phyloP scores from a whole-genome alignment of 2,797 vertebrate species.

The Echiichthys vipera region DNA sequence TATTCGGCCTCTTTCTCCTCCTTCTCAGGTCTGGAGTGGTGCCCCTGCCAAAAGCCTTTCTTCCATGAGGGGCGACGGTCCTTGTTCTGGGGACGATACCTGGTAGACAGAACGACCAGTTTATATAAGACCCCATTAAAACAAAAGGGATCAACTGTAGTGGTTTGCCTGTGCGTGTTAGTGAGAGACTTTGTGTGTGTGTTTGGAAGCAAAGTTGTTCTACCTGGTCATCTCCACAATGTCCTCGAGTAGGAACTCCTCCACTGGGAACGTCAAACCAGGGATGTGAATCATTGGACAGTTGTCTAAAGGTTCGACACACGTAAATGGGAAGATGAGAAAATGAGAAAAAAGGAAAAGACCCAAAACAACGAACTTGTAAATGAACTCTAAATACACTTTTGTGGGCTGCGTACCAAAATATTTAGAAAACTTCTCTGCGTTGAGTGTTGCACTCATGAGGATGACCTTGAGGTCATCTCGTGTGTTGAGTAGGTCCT shows the following conservation, averaged over 20 bases:
- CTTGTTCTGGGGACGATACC: constrained; percentile 87
- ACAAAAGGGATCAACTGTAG: not conserved
- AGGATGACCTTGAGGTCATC: constrained; percentile 92
- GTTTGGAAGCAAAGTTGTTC: constrained; percentile 3
- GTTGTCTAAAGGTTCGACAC: constrained; percentile 78
- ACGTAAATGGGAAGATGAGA: not conserved
- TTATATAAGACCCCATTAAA: not conserved
- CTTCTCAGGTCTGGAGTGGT: constrained; percentile 87
- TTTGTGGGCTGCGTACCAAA: constrained; percentile 84
- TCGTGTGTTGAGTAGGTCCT: constrained; percentile 88
- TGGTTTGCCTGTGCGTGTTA: not conserved
- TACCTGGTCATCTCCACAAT: constrained; percentile 93
- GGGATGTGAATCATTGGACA: constrained; percentile 98
- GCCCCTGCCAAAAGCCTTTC: constrained; percentile 92
- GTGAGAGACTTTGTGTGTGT: not conserved
- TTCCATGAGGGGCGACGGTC: constrained; percentile 87
- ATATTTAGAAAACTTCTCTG: constrained; percentile 96
- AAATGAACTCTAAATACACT: not conserved
- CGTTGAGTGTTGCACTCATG: constrained; percentile 98
- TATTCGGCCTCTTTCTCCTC: constrained; percentile 93
- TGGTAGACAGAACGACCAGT: constrained; percentile 50
- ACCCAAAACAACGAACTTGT: not conserved
- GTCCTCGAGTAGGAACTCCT: constrained; percentile 94
- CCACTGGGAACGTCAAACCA: constrained; percentile 95
- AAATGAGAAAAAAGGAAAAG: too few species aligned